phyloP scores from a whole-genome alignment of 2,888 invertebrate species.

The Lasiommata megera region DNA sequence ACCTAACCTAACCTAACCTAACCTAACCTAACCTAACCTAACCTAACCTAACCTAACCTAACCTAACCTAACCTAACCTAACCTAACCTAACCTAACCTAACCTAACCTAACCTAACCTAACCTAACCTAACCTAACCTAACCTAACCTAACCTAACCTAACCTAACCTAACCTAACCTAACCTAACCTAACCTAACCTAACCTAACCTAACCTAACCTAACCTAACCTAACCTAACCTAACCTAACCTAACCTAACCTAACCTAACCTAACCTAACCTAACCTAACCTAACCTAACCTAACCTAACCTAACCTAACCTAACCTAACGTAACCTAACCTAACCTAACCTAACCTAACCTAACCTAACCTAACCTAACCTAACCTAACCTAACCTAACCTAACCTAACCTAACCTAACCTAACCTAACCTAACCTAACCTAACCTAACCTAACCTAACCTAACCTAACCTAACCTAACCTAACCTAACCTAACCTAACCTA shows the following conservation, averaged over 20 bases:
- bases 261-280: constrained; percentile 32
- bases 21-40: constrained; percentile 32
- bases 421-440: constrained; percentile 3
- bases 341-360: constrained; percentile 33
- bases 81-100: constrained; percentile 32
- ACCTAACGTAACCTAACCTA: constrained; percentile 33
- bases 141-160: constrained; percentile 33
- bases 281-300: constrained; percentile 25
- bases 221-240: constrained; percentile 32
- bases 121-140: constrained; percentile 32
- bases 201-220: constrained; percentile 32
- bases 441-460: constrained; percentile 2
- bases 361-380: constrained; percentile 13
- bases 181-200: constrained; percentile 32
- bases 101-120: constrained; percentile 22
- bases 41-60: constrained; percentile 32
- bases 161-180: constrained; percentile 33
- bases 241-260: constrained; percentile 32
- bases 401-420: constrained; percentile 9
- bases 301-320: constrained; percentile 31
- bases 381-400: constrained; percentile 1
- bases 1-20: constrained; percentile 32
- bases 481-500: constrained; percentile 1
- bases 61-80: constrained; percentile 32
- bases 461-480: constrained; percentile 2